Conservation (phyloP, 2,113 vertebrate genomes). For the Onychostruthus taczanowskii region DNA sequence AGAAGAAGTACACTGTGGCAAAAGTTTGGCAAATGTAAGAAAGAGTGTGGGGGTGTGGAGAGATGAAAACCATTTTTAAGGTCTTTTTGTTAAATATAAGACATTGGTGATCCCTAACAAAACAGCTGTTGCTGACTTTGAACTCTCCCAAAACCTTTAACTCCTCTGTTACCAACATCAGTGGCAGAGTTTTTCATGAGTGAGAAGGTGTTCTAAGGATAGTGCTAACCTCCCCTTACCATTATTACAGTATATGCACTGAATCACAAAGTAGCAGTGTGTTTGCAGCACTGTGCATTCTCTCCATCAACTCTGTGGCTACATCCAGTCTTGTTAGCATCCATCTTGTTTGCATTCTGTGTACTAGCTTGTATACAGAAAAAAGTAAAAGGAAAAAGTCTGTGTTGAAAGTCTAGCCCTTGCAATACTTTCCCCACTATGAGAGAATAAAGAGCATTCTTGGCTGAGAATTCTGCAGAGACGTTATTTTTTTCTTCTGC, state of each 20-base stretch:
- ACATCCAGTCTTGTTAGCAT: background rate
- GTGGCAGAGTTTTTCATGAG: background rate
- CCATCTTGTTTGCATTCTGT: background rate
- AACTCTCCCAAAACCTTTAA: background rate
- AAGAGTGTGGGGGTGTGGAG: background rate
- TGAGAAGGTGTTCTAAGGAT: background rate
- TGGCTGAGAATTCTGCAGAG: background rate
- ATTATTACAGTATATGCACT: background rate
- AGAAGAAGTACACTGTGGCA: conserved; percentile 72
- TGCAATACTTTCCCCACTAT: background rate
- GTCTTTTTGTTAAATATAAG: background rate
- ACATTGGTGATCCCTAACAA: background rate
- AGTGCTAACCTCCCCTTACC: background rate
- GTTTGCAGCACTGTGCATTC: background rate
- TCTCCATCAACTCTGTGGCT: background rate
- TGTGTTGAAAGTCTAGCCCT: background rate
- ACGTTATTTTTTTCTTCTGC: background rate
- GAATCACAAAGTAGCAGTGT: background rate
- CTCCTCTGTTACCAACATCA: background rate
- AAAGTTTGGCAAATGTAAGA: conserved; percentile 78
- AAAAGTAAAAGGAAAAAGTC: background rate
- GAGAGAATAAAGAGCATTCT: background rate
- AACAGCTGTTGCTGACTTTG: background rate
- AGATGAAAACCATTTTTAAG: background rate
- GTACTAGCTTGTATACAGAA: background rate